These are phyloP conservation scores for Notodonta ziczac DNA, from an alignment of 2,888 invertebrate genomes.

Conservation along the genomic window DNA sequence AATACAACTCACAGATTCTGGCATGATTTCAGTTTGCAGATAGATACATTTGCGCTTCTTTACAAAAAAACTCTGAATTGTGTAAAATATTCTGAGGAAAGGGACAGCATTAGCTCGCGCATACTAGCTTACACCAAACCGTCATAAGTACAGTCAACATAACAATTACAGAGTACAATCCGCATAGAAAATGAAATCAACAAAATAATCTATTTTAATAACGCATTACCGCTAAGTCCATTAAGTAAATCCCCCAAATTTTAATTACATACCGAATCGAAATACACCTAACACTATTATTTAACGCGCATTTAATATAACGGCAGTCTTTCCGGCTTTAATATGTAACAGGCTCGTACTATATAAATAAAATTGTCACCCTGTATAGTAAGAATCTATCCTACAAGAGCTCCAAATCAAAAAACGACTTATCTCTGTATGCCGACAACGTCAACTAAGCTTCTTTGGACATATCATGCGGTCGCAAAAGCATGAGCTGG, in stretches of 20 bases:
- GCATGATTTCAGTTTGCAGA: too few relatives aligned
- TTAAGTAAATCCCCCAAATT: slow-evolving; percentile 21
- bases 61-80: too few relatives aligned
- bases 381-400: too few relatives aligned
- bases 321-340: neutral
- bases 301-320: neutral
- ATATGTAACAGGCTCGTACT: neutral
- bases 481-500: too few relatives aligned
- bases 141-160: neutral
- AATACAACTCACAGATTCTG: too few relatives aligned
- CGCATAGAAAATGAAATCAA: slow-evolving; percentile 10
- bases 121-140: neutral
- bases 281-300: neutral
- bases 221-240: slow-evolving; percentile 1
- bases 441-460: too few relatives aligned
- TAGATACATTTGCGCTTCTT: too few relatives aligned
- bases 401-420: too few relatives aligned
- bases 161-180: slow-evolving; percentile 7
- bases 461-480: too few relatives aligned
- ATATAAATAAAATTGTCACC: neutral
- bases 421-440: too few relatives aligned
- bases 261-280: neutral
- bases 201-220: neutral
- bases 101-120: too few relatives aligned
- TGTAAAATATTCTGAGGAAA: too few relatives aligned